Conservation (phyloP, 2,888 invertebrate species). For the Barypeithes pellucidus region DNA sequence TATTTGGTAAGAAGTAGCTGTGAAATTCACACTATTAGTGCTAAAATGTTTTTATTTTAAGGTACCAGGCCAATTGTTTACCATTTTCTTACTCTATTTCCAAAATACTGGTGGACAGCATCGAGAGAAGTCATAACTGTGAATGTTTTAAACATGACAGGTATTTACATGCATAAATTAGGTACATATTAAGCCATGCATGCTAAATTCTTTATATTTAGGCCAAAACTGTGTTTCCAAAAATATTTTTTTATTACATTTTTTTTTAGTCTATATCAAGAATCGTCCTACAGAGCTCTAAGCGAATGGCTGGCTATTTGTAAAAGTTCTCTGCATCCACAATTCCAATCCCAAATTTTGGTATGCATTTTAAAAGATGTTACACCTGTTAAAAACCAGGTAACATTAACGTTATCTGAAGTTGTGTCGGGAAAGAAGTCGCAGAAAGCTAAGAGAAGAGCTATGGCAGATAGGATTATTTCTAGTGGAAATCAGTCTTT, state of each 20-base stretch:
- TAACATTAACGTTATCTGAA: slow-evolving; percentile 54
- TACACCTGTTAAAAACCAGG: slow-evolving; percentile 52
- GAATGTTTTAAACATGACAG: slow-evolving; percentile 56
- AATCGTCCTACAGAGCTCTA: slow-evolving; percentile 55
- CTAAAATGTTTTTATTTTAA: slow-evolving; percentile 41
- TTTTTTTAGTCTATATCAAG: slow-evolving; percentile 55
- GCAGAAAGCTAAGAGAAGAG: slow-evolving; percentile 55
- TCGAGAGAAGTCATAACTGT: slow-evolving; percentile 56
- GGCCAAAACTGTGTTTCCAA: no score
- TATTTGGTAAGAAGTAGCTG: slow-evolving; percentile 51
- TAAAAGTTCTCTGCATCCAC: slow-evolving; percentile 55
- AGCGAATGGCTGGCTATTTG: slow-evolving; percentile 54
- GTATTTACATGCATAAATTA: no score
- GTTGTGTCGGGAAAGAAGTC: slow-evolving; percentile 51
- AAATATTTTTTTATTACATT: neutral
- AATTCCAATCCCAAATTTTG: slow-evolving; percentile 57
- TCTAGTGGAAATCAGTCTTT: slow-evolving; percentile 34
- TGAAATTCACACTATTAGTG: neutral
- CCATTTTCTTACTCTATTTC: slow-evolving; percentile 58
- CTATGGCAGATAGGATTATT: slow-evolving; percentile 55
- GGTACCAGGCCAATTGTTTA: slow-evolving; percentile 56
- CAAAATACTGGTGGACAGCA: slow-evolving; percentile 56
- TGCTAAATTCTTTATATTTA: no score
- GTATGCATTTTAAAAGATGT: slow-evolving; percentile 57
- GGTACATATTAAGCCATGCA: no score